Conservation (phyloP, 2,888 invertebrate genomes). For the Sinodicranocentrus sp. region DNA sequence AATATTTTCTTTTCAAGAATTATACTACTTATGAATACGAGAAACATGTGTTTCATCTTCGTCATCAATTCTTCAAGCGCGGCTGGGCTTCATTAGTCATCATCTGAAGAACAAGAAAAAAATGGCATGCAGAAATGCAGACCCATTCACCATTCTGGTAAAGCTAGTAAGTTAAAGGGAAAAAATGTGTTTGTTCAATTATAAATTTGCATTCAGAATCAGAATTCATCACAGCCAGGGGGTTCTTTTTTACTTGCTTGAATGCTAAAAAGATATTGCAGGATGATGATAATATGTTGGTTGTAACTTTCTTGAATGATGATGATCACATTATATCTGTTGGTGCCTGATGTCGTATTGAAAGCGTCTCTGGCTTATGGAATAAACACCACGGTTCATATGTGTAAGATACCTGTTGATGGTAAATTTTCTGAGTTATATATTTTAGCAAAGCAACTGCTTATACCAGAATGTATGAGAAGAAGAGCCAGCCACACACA, state of each 20-base stretch:
- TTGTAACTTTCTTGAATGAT: conserved; percentile 47
- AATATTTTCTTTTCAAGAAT: conserved; percentile 14
- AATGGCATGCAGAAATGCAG: conserved; percentile 25
- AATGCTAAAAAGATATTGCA: conserved; percentile 16
- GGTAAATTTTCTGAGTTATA: conserved; percentile 19
- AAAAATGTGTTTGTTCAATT: conserved; percentile 56
- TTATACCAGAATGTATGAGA: not conserved
- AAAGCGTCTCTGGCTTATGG: conserved; percentile 23
- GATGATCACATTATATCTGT: conserved; percentile 49
- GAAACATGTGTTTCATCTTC: conserved; percentile 23
- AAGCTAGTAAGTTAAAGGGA: not conserved
- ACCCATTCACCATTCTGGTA: not conserved
- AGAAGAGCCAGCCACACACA: conserved; percentile 16
- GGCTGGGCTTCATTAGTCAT: conserved; percentile 58
- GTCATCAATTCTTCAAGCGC: conserved; percentile 1
- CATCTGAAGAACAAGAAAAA: conserved; percentile 34
- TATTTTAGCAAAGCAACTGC: conserved; percentile 12
- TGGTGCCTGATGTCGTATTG: conserved; percentile 44
- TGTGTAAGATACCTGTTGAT: conserved; percentile 20
- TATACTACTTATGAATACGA: conserved; percentile 1
- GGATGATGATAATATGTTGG: conserved; percentile 7
- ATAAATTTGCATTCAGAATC: conserved; percentile 53
- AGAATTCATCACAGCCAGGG: conserved; percentile 41
- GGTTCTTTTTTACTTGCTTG: conserved; percentile 31
- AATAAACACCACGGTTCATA: not conserved